These are phyloP conservation scores for Albula goreensis DNA, from an alignment of 2,113 vertebrate species.

Conservation along the genomic window DNA sequence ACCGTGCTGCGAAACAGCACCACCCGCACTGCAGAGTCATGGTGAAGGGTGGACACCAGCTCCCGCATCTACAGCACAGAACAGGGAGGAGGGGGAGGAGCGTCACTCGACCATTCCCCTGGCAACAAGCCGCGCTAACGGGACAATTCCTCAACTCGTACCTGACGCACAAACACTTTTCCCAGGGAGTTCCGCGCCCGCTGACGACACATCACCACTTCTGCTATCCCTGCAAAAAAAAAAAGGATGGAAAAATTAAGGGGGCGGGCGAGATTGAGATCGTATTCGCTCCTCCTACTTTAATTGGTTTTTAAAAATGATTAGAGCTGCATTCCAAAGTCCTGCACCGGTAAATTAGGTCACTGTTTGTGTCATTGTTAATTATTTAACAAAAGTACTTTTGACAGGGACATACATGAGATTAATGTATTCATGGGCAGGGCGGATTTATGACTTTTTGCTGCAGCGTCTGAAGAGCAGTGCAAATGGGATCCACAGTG, in stretches of 20 bases:
- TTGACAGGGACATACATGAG: background rate
- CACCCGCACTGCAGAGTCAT: constrained; percentile 73
- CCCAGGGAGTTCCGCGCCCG: constrained; percentile 85
- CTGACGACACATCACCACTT: constrained; percentile 86
- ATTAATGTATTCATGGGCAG: background rate
- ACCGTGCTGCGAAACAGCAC: constrained; percentile 86
- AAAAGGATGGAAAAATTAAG: constrained; percentile 17
- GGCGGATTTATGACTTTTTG: background rate
- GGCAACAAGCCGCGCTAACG: background rate
- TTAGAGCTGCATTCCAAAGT: background rate
- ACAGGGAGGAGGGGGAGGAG: constrained; percentile 6
- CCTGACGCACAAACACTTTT: constrained; percentile 84
- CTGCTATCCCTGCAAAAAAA: constrained; percentile 67
- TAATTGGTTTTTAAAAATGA: background rate
- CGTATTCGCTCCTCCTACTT: background rate
- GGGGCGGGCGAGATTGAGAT: background rate
- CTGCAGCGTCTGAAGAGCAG: background rate
- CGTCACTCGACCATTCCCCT: background rate
- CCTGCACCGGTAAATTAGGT: background rate
- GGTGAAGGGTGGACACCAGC: constrained; percentile 70
- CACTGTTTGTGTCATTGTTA: constrained; percentile 14
- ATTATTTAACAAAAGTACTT: background rate
- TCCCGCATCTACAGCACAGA: constrained; percentile 72
- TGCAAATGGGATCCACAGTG: background rate
- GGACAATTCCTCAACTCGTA: constrained; percentile 50